phyloP scores from a whole-genome alignment of 1,140 invertebrate genomes.

The Anagrus nilaparvatae region DNA sequence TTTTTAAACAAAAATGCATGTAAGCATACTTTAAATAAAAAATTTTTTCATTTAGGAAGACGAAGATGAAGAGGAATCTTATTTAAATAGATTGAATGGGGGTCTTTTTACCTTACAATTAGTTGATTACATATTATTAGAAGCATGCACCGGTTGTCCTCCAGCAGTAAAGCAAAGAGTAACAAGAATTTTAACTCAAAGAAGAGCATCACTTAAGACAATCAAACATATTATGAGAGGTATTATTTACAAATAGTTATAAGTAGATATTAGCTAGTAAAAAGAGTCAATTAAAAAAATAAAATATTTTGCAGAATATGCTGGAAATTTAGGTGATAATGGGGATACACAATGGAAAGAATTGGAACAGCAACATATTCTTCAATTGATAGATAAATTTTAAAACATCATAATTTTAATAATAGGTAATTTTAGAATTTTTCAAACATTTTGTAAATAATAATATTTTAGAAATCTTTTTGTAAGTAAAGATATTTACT shows the following conservation, averaged over 20 bases:
- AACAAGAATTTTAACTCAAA: constrained; percentile 76
- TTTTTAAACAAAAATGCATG: background rate
- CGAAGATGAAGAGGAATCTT: constrained; percentile 74
- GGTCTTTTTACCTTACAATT: constrained; percentile 94
- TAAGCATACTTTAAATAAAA: constrained; percentile 8
- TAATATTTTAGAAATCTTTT: no score
- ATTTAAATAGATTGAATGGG: constrained; percentile 79
- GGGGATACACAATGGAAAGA: constrained; percentile 74
- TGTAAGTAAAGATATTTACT: no score
- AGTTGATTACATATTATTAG: constrained; percentile 90
- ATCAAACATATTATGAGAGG: constrained; percentile 91
- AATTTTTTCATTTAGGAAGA: constrained; percentile 40
- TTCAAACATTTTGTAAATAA: no score
- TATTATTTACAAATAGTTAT: constrained; percentile 23
- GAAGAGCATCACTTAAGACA: constrained; percentile 86
- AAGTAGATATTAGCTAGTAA: background rate
- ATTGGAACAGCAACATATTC: constrained; percentile 82
- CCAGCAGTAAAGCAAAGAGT: constrained; percentile 78
- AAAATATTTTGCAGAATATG: constrained; percentile 65
- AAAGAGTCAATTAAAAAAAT: constrained; percentile 6
- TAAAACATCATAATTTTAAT: no score
- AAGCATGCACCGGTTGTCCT: constrained; percentile 72
- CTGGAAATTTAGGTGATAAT: constrained; percentile 85
- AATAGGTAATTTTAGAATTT: no score
- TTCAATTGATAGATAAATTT: constrained; percentile 91